phyloP scores from a whole-genome alignment of 2,888 invertebrate species.

The Digitonthophagus gazella region DNA sequence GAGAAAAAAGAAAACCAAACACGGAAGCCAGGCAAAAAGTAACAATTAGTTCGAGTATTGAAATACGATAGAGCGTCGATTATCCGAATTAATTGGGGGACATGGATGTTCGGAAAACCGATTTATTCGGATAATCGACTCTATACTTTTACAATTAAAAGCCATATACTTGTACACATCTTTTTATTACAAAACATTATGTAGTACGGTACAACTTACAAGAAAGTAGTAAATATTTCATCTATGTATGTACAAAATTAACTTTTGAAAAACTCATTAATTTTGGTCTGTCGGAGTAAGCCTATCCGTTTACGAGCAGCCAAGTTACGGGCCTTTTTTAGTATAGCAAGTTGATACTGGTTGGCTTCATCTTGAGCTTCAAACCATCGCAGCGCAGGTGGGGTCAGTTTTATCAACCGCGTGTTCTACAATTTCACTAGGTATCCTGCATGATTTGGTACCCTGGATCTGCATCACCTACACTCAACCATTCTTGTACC shows the following conservation, averaged over 20 bases:
- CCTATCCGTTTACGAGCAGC: neutral
- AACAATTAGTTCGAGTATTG: too few relatives aligned
- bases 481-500: slow-evolving; percentile 30
- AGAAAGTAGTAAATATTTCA: neutral
- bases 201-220: neutral
- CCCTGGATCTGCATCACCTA: too few relatives aligned
- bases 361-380: slow-evolving; percentile 19
- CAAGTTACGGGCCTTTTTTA: slow-evolving; percentile 17
- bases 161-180: too few relatives aligned
- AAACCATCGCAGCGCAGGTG: slow-evolving; percentile 8
- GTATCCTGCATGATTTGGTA: too few relatives aligned
- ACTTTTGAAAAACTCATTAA: slow-evolving; percentile 7
- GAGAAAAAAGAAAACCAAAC: too few relatives aligned
- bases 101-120: too few relatives aligned
- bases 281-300: slow-evolving; percentile 3
- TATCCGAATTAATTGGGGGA: too few relatives aligned
- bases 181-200: neutral
- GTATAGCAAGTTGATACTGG: slow-evolving; percentile 11
- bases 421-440: too few relatives aligned
- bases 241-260: slow-evolving; percentile 1
- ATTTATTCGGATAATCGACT: slow-evolving; percentile 15
- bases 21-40: too few relatives aligned
- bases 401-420: too few relatives aligned
- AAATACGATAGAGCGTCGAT: too few relatives aligned
- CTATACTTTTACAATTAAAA: slow-evolving; percentile 1